phyloP scores from a whole-genome alignment of 2,888 invertebrate species.

The Carcina quercana region DNA sequence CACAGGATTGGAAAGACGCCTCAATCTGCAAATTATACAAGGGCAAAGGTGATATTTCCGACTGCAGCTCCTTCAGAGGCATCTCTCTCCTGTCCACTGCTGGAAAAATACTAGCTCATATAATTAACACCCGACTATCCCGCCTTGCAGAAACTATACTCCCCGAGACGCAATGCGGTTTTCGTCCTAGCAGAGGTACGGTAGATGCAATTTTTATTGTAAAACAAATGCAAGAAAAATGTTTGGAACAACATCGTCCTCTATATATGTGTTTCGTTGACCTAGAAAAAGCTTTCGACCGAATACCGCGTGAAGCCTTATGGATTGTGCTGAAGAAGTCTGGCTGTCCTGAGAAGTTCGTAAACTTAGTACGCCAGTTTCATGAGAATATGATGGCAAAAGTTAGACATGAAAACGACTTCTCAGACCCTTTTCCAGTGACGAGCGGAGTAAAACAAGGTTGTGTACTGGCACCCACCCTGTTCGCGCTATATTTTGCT shows the following conservation, averaged over 20 bases:
- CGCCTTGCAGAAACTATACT: constrained; percentile 10
- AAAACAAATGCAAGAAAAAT: constrained; percentile 8
- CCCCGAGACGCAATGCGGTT: constrained; percentile 18
- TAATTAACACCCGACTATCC: constrained; percentile 8
- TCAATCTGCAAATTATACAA: neutral
- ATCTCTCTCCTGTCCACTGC: neutral
- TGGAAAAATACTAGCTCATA: neutral
- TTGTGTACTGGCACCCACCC: constrained; percentile 15
- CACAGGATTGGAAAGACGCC: neutral
- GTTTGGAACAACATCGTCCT: constrained; percentile 10
- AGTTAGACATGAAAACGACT: neutral
- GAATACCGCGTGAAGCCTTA: constrained; percentile 14
- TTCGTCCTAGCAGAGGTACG: constrained; percentile 14
- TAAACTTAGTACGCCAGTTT: constrained; percentile 8
- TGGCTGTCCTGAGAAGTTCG: constrained; percentile 13
- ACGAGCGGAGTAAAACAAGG: constrained; percentile 17
- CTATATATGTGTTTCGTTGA: constrained; percentile 5
- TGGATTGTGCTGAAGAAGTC: constrained; percentile 4
- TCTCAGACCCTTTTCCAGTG: constrained; percentile 9
- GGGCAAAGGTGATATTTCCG: neutral
- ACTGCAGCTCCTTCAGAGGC: neutral
- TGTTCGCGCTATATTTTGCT: no score
- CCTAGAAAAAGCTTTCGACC: constrained; percentile 11
- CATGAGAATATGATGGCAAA: constrained; percentile 8
- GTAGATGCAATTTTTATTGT: constrained; percentile 11